Evolutionary conservation across 2,113 vertebrate genomes (phyloP), one percentile per base, ranked within the genome.

Genomic region (Turnix velox): DNA sequence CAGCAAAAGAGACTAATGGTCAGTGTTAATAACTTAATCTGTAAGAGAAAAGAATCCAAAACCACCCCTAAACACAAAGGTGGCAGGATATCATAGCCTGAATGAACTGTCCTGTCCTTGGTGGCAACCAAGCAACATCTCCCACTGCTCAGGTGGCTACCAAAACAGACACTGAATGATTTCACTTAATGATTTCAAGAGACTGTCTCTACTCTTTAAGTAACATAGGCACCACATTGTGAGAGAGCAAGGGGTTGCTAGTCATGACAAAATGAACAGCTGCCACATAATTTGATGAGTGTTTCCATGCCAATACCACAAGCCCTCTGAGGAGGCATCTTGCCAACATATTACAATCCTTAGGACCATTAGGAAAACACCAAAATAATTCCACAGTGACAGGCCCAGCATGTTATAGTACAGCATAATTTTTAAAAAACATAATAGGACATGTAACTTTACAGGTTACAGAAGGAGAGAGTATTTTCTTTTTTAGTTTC

Each of bases 261-360:
- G 67, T 35, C 75, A 23, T 14, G 75, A 92, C 78, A 93, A 81
- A 96, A 78, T 3, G 31, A 94, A 84, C 79, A 83, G 75, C 85
- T 96, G 92, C 88, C 93, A 84, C 72, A 33, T 65, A 58, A 25
- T 65, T 51, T 61, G 65, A 93, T 8, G 3, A 5, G 78, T 88
- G 73, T 66, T 83, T 83, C 85, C 61, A 80, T 62, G 68, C 94
- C 90, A 91, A 48, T 86, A 76, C 39, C 83, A 74, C 83, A 78
- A 77, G 35, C 52, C 87, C 66, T 88, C 74, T 23, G 6, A 77
- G 10, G 40, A 92, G 86, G 93, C 73, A 14, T 48, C 93, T 61
- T 55, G 85, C 92, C 86, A 95, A 84, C 14, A 25, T 22, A 78
- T 43, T 93, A 80, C 75, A 87, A 92, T 71, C 80, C 73, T 85